A percentile compares a stretch with the other conserved stretches of the same genome.
These are phyloP conservation scores for Urosaurus nigricauda DNA, from an alignment of 2,797 vertebrate species.

Conservation along the genomic window DNA sequence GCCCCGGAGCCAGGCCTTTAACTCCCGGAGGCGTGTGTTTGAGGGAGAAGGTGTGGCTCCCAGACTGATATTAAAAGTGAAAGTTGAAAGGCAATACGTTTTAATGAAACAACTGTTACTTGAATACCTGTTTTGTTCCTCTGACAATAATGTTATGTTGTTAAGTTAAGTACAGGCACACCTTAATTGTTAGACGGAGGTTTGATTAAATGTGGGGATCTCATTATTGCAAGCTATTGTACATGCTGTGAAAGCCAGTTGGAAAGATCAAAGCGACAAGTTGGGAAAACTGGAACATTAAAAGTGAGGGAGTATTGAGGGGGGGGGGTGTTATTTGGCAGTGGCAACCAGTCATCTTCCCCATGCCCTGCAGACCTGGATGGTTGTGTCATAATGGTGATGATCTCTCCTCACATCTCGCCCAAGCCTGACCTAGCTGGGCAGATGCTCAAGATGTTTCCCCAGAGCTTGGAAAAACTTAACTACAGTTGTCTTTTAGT, in stretches of 20 bases:
- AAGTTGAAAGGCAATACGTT: not conserved
- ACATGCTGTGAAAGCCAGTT: not conserved
- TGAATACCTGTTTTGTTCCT: conserved; percentile 20
- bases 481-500: no score
- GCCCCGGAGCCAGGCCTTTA: not conserved
- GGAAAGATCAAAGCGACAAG: conserved; percentile 30
- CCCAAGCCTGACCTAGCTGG: not conserved
- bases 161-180: conserved; percentile 23
- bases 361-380: not conserved
- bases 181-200: conserved; percentile 34
- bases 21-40: not conserved
- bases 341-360: not conserved
- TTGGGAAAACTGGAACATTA: not conserved
- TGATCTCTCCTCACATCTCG: not conserved
- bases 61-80: conserved; percentile 16
- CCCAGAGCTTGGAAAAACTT: not conserved
- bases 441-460: not conserved
- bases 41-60: not conserved
- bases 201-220: conserved; percentile 29
- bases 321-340: not conserved
- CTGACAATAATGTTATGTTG: conserved; percentile 35
- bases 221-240: not conserved
- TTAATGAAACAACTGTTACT: conserved; percentile 18
- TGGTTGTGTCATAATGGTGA: not conserved
- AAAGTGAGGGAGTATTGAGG: not conserved